A percentile compares a stretch with the other conserved stretches of the same genome.
Evolutionary conservation across 2,113 vertebrate genomes (phyloP).

Genomic region (Neogobius melanostomus): DNA sequence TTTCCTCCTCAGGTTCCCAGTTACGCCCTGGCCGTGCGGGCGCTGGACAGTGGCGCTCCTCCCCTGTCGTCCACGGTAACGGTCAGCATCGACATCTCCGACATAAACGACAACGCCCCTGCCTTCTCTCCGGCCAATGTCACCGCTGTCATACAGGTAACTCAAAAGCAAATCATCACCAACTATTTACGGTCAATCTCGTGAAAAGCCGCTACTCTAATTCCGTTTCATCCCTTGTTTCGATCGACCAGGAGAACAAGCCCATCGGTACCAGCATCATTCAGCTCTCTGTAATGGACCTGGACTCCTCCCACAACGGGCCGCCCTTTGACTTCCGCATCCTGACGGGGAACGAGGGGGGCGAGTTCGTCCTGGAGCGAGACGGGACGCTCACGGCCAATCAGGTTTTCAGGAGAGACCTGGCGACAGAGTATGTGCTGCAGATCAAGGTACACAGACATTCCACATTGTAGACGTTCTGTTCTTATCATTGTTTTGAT

Average conservation of each 20-base stretch:
- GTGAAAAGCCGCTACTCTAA: no score
- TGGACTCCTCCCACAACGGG: conserved; percentile 93
- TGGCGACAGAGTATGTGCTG: conserved; percentile 84
- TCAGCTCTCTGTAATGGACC: conserved; percentile 91
- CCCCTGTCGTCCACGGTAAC: conserved; percentile 88
- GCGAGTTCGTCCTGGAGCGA: conserved; percentile 86
- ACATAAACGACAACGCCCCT: conserved; percentile 95
- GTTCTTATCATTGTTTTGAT: not conserved
- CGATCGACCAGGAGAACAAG: conserved; percentile 89
- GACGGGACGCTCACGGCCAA: conserved; percentile 87
- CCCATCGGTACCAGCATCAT: conserved; percentile 91
- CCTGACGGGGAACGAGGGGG: conserved; percentile 89
- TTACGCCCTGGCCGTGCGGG: conserved; percentile 87
- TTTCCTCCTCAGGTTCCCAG: conserved; percentile 81
- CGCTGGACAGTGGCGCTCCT: conserved; percentile 85
- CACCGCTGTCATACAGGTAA: conserved; percentile 91
- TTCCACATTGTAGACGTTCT: not conserved
- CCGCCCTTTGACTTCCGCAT: conserved; percentile 91
- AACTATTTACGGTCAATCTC: no score
- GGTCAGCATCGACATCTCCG: conserved; percentile 91
- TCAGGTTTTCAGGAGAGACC: conserved; percentile 84
- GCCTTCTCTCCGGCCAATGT: conserved; percentile 90
- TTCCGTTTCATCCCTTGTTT: not conserved
- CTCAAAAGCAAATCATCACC: not conserved
- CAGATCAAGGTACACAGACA: conserved; percentile 84